Conservation (phyloP, 2,797 vertebrate genomes). For the Anolis apletophallus region DNA sequence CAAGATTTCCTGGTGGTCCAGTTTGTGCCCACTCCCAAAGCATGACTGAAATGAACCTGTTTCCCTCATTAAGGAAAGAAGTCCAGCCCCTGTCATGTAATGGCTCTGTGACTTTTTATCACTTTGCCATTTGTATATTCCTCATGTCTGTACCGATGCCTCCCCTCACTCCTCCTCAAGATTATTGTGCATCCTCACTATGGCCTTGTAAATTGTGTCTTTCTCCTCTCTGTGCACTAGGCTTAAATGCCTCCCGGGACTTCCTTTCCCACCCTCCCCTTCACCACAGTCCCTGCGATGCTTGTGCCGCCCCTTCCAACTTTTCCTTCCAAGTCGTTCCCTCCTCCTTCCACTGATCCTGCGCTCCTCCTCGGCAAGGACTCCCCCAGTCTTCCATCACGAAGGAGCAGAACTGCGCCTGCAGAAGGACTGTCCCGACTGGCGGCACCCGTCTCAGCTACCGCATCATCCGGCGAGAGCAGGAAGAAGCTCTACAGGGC, state of each 20-base stretch:
- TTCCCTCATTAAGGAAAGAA: neutral
- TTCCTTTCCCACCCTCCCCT: constrained; percentile 66
- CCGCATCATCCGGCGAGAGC: constrained; percentile 54
- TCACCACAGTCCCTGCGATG: constrained; percentile 80
- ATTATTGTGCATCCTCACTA: constrained; percentile 57
- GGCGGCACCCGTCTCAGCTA: constrained; percentile 48
- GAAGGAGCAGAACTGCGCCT: constrained; percentile 56
- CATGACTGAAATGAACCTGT: neutral
- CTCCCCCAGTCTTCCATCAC: constrained; percentile 57
- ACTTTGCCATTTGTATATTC: neutral
- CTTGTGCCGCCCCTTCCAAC: constrained; percentile 83
- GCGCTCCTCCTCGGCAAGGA: constrained; percentile 73
- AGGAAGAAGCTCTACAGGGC: constrained; percentile 66
- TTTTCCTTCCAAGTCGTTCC: constrained; percentile 79
- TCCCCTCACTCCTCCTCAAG: constrained; percentile 32
- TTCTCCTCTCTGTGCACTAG: constrained; percentile 78
- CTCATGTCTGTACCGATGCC: constrained; percentile 36
- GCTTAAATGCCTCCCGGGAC: constrained; percentile 77
- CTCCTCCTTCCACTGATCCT: constrained; percentile 78
- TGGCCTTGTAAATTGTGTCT: constrained; percentile 73
- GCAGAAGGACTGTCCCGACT: constrained; percentile 59
- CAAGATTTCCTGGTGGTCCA: neutral
- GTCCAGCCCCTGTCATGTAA: constrained; percentile 26
- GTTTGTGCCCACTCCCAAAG: neutral
- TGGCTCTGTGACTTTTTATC: neutral